A percentile compares a stretch with the other conserved stretches of the same genome.
Evolutionary conservation across 1,140 invertebrate species (phyloP).

Genomic region (Delia radicum): DNA sequence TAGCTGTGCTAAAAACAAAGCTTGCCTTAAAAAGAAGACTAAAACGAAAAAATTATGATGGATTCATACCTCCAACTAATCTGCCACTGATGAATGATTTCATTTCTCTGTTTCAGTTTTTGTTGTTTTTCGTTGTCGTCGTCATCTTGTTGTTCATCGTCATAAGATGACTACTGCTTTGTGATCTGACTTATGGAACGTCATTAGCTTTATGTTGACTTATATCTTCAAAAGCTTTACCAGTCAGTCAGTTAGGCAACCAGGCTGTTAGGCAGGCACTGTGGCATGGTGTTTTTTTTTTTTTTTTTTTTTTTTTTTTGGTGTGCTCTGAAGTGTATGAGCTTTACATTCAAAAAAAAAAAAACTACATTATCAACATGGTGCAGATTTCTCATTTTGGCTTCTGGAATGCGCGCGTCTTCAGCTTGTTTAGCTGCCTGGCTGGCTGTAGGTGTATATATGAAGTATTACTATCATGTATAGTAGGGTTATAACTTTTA

Average conservation of each 20-base stretch:
- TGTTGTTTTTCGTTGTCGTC: neutral
- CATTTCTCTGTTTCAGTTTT: neutral
- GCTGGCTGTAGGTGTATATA: neutral
- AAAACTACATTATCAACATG: constrained; percentile 44
- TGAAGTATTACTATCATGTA: neutral
- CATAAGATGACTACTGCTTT: constrained; percentile 16
- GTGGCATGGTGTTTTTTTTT: constrained; percentile 26
- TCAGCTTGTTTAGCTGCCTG: neutral
- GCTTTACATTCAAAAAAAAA: neutral
- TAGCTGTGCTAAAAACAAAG: neutral
- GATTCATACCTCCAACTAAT: constrained; percentile 56
- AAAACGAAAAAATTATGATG: constrained; percentile 37
- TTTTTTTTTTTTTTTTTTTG: neutral
- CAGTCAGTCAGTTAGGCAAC: constrained; percentile 7
- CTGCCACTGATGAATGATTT: constrained; percentile 54
- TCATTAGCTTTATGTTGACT: constrained; percentile 22
- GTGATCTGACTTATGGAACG: constrained; percentile 21
- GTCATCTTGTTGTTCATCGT: neutral
- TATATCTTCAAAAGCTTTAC: constrained; percentile 9
- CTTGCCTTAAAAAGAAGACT: neutral
- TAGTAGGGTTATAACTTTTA: too few species aligned
- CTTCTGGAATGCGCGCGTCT: constrained; percentile 50
- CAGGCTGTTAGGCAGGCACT: neutral
- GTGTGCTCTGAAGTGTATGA: constrained; percentile 5
- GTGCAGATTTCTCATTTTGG: constrained; percentile 53